phyloP scores from a whole-genome alignment of 2,888 invertebrate species.

The Aplocera efformata region DNA sequence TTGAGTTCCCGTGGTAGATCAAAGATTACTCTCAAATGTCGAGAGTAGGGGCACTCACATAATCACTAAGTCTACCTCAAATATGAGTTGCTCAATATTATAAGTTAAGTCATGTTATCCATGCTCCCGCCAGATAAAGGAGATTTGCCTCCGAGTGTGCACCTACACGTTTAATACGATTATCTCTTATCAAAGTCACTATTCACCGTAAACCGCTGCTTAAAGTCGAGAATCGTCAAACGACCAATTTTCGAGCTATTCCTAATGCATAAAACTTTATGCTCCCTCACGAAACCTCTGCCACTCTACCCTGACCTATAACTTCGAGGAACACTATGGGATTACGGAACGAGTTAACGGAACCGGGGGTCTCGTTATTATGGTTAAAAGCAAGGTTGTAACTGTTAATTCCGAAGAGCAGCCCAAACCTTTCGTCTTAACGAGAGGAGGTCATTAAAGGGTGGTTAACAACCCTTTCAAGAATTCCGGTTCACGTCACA shows the following conservation, averaged over 20 bases:
- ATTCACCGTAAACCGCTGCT: constrained; percentile 37
- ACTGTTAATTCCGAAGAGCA: constrained; percentile 72
- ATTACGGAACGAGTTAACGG: constrained; percentile 9
- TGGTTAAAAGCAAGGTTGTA: constrained; percentile 45
- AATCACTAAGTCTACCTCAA: too few species aligned
- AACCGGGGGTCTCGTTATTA: constrained; percentile 29
- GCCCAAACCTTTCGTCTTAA: constrained; percentile 69
- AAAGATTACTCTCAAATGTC: too few species aligned
- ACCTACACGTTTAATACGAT: constrained; percentile 8
- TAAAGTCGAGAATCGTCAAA: constrained; percentile 57
- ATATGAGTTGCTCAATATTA: too few species aligned
- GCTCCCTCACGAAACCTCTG: constrained; percentile 46
- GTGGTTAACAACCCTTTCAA: constrained; percentile 49
- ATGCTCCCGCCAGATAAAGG: too few species aligned
- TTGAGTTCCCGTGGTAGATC: too few species aligned
- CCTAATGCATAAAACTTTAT: constrained; percentile 71
- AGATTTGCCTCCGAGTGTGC: too few species aligned
- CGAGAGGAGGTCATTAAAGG: constrained; percentile 65
- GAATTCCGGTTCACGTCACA: constrained; percentile 24
- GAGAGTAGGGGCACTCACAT: too few species aligned
- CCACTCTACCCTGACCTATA: constrained; percentile 40
- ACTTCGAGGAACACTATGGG: constrained; percentile 11
- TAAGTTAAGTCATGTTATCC: too few species aligned
- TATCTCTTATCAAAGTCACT: constrained; percentile 22
- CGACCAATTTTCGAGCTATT: constrained; percentile 70